A percentile compares a stretch with the other conserved stretches of the same genome.
phyloP scores from a whole-genome alignment of 2,113 vertebrate species.

The Lepus timidus region DNA sequence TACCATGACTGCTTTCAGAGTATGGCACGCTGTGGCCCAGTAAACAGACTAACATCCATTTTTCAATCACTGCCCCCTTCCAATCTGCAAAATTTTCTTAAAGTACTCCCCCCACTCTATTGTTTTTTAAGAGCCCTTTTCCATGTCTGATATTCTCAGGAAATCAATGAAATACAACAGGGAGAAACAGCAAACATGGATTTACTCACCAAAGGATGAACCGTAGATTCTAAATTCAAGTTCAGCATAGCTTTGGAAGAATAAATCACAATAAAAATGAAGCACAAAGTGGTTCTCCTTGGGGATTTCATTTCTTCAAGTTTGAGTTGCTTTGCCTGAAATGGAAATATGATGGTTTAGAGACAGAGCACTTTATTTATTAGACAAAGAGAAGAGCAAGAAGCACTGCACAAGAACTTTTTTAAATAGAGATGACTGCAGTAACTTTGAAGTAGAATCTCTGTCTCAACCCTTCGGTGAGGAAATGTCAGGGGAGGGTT shows the following conservation, averaged over 20 bases:
- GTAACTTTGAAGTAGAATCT: background rate
- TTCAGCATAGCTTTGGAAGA: slow-evolving; percentile 68
- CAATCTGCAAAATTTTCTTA: background rate
- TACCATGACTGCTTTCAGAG: background rate
- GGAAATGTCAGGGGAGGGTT: background rate
- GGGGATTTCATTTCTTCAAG: slow-evolving; percentile 76
- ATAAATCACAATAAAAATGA: slow-evolving; percentile 72
- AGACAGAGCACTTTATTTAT: background rate
- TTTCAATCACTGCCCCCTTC: background rate
- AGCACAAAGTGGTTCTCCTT: slow-evolving; percentile 58
- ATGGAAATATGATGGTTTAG: slow-evolving; percentile 69
- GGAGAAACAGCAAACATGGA: background rate
- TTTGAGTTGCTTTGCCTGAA: slow-evolving; percentile 76
- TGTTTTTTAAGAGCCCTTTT: background rate
- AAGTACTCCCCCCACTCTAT: background rate
- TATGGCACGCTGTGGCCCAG: too few relatives aligned
- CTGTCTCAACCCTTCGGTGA: background rate
- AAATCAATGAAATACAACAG: background rate
- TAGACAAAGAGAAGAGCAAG: background rate
- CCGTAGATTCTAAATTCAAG: slow-evolving; percentile 37
- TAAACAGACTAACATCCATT: background rate
- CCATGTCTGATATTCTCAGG: background rate
- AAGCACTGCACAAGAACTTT: background rate
- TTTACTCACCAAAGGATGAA: slow-evolving; percentile 84
- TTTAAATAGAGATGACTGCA: background rate